Base-by-base conservation (phyloP, 2,113 vertebrate species). In the Monarcha castaneiventris region DNA sequence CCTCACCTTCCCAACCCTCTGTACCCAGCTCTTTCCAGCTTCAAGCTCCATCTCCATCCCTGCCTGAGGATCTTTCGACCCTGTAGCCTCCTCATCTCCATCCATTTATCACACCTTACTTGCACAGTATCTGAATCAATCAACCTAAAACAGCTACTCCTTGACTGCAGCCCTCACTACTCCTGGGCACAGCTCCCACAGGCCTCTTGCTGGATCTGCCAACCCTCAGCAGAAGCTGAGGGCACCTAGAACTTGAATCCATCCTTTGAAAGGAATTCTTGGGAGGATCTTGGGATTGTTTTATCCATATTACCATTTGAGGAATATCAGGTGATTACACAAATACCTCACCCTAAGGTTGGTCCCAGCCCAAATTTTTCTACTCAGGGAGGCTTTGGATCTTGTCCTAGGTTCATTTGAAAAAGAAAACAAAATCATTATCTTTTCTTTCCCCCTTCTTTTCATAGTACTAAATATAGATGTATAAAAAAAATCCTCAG, bases 391-490 rank as follows among this genome's bases (percentile, higher is more conserved):
- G 25, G 15, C 19, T 75, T 56, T 69, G 63, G 37, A 56, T 74
- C 39, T 80, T 27, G 5, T 51, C 55, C n/a, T 67, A 88, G 13
- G 52, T 81, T 88, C 26, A 86, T 69, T 63, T 80, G 68, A 75
- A 91, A 90, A 89, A 64, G 15, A 77, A 96, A 90, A 69, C 19
- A 92, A 90, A 94, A 86, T 54, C 2, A 21, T 77, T 73, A 66
- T 32, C 10, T 68, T 66, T 73, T 87, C 58, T 83, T 72, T 59
- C 49, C 63, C 13, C 6, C 7, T 86, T 84, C 35, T 85, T 91
- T 78, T 84, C 32, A 59, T 3, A 68, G 9, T 72, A 52, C 90
- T 96, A 96, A 94, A 94, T 95, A 86, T 96, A 96, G 79, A 84
- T 41, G 10, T 52, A 86, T 86, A 96, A 95, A 96, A 59, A 96